Conservation (phyloP, 2,888 invertebrate species). For the Notocelia uddmanniana region DNA sequence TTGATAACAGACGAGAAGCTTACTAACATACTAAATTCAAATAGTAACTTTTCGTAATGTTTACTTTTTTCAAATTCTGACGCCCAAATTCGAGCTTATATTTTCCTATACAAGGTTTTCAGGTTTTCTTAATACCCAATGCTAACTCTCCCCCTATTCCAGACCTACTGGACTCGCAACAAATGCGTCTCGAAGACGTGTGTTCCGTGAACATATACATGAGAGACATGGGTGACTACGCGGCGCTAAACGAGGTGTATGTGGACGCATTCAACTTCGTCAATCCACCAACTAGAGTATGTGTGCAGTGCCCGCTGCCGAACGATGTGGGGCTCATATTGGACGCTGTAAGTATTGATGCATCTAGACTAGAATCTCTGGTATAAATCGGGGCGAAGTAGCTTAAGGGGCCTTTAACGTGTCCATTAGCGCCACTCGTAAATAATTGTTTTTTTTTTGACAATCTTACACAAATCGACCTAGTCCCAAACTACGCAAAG, state of each 20-base stretch:
- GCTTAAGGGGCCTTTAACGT: too few relatives aligned
- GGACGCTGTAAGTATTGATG: constrained; percentile 87
- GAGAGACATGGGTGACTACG: constrained; percentile 92
- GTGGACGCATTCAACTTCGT: constrained; percentile 89
- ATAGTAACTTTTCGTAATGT: too few relatives aligned
- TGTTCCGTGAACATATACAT: constrained; percentile 95
- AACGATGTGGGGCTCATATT: constrained; percentile 90
- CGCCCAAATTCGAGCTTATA: too few relatives aligned
- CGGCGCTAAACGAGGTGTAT: constrained; percentile 92
- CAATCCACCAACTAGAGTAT: constrained; percentile 95
- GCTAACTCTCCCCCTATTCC: constrained; percentile 54
- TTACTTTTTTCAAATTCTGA: too few relatives aligned
- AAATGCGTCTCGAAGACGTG: constrained; percentile 87
- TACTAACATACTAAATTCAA: too few relatives aligned
- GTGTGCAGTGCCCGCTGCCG: constrained; percentile 92
- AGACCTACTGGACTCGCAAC: constrained; percentile 82
- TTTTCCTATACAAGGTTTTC: background rate
- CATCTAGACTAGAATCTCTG: background rate
- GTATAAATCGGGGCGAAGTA: too few relatives aligned
- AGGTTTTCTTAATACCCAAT: background rate
- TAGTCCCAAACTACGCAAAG: too few relatives aligned
- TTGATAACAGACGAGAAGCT: too few relatives aligned
- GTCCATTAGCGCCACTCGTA: too few relatives aligned
- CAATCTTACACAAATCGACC: too few relatives aligned
- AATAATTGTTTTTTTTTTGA: too few relatives aligned